A percentile compares a stretch with the other conserved stretches of the same genome.
Evolutionary conservation across 2,888 invertebrate genomes (phyloP).

Genomic region (Congeria kusceri): DNA sequence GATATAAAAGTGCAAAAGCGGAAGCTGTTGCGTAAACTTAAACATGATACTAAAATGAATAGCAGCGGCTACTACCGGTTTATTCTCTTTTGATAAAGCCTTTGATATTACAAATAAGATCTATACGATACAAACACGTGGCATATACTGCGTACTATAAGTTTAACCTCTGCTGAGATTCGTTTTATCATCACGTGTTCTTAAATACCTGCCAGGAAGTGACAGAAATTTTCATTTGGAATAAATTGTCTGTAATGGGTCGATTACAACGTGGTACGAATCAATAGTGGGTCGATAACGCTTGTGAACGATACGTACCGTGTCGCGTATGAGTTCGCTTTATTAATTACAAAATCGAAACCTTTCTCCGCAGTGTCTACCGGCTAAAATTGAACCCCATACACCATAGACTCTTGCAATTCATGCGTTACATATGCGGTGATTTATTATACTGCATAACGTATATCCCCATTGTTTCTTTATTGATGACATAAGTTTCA

Average conservation of each 20-base stretch:
- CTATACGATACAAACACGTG: too few relatives aligned
- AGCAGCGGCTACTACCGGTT: too few relatives aligned
- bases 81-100: too few relatives aligned
- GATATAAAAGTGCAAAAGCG: too few relatives aligned
- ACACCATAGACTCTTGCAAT: conserved; percentile 1
- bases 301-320: conserved; percentile 7
- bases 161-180: too few relatives aligned
- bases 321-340: background rate
- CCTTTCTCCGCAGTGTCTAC: conserved; percentile 38
- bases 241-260: conserved; percentile 56
- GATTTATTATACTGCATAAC: conserved; percentile 3
- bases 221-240: conserved; percentile 43
- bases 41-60: too few relatives aligned
- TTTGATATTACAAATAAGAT: too few relatives aligned
- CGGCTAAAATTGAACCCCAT: conserved; percentile 16
- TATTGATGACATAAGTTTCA: too few relatives aligned
- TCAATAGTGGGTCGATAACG: conserved; percentile 42
- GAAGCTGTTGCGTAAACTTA: too few relatives aligned
- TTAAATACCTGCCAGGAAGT: conserved; percentile 24
- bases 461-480: too few relatives aligned
- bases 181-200: too few relatives aligned
- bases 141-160: too few relatives aligned
- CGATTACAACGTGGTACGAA: conserved; percentile 37
- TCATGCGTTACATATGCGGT: conserved; percentile 2
- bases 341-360: conserved; percentile 60